Conservation (phyloP, 2,113 vertebrate species). For the Nanger granti region DNA sequence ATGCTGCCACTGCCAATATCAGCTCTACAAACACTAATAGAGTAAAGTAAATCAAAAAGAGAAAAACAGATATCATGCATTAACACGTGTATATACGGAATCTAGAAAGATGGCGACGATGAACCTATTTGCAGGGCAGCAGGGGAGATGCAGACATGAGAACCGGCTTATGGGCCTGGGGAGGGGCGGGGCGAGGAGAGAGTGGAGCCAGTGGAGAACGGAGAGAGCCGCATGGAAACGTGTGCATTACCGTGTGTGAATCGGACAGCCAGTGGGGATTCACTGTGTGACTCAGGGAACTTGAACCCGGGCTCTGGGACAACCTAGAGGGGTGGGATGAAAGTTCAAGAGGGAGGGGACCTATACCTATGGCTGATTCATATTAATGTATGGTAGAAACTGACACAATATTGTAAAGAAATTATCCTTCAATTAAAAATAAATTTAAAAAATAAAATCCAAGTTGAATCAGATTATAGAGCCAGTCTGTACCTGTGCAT, state of each 20-base stretch:
- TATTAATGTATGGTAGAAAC: not conserved
- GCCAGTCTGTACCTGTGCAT: not conserved
- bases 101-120: not conserved
- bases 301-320: not conserved
- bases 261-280: not conserved
- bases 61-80: not conserved
- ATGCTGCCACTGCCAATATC: accelerated
- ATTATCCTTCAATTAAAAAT: not conserved
- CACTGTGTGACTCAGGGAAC: not conserved
- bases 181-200: not conserved
- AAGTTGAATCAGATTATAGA: not conserved
- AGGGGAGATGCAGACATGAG: not conserved
- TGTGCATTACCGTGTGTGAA: not conserved
- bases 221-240: not conserved
- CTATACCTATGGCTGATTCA: not conserved
- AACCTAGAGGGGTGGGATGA: not conserved
- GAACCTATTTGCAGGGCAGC: not conserved
- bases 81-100: not conserved
- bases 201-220: not conserved
- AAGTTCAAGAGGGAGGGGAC: not conserved
- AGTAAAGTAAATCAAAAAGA: not conserved
- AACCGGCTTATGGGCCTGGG: not conserved
- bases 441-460: not conserved
- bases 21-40: not conserved
- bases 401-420: not conserved